A percentile compares a stretch with the other conserved stretches of the same genome.
These are phyloP conservation scores for Drosophila malerkotliana DNA, from an alignment of 1,140 invertebrate genomes.

Conservation along the genomic window DNA sequence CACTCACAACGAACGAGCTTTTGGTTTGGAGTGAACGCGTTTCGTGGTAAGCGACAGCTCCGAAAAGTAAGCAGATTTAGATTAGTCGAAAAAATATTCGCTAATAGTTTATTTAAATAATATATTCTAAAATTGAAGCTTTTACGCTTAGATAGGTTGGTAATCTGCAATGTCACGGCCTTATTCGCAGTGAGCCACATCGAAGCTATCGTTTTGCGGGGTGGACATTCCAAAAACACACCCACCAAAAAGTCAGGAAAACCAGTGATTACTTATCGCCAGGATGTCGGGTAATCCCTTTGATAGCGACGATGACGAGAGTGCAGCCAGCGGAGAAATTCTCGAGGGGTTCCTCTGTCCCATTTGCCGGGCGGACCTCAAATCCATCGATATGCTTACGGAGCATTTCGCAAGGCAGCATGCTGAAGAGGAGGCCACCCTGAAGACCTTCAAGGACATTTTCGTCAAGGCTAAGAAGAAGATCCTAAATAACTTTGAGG, in stretches of 20 bases:
- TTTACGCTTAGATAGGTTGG: too few species aligned
- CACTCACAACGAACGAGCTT: slow-evolving; percentile 12
- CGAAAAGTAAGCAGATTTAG: not conserved
- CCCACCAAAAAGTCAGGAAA: slow-evolving; percentile 45
- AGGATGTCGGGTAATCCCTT: slow-evolving; percentile 72
- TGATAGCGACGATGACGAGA: slow-evolving; percentile 79
- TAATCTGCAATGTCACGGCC: not conserved
- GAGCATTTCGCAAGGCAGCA: slow-evolving; percentile 95
- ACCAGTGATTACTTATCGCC: slow-evolving; percentile 32
- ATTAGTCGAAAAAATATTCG: slow-evolving; percentile 12
- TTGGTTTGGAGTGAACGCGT: not conserved
- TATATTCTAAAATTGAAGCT: too few species aligned
- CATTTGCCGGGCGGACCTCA: slow-evolving; percentile 95
- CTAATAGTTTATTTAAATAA: not conserved
- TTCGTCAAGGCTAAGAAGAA: slow-evolving; percentile 95
- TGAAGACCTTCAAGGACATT: slow-evolving; percentile 94
- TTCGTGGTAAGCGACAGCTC: not conserved
- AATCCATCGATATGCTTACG: slow-evolving; percentile 91
- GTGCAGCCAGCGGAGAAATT: slow-evolving; percentile 85
- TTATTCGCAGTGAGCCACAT: not conserved
- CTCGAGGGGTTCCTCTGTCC: slow-evolving; percentile 97
- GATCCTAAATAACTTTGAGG: slow-evolving; percentile 90
- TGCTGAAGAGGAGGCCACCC: slow-evolving; percentile 94
- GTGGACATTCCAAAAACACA: slow-evolving; percentile 39
- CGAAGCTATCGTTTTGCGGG: slow-evolving; percentile 2